Percentiles rank a stretch among this genome's conserved stretches.
Conservation (phyloP, 2,797 vertebrate species). For the Chromobotia macracanthus region DNA sequence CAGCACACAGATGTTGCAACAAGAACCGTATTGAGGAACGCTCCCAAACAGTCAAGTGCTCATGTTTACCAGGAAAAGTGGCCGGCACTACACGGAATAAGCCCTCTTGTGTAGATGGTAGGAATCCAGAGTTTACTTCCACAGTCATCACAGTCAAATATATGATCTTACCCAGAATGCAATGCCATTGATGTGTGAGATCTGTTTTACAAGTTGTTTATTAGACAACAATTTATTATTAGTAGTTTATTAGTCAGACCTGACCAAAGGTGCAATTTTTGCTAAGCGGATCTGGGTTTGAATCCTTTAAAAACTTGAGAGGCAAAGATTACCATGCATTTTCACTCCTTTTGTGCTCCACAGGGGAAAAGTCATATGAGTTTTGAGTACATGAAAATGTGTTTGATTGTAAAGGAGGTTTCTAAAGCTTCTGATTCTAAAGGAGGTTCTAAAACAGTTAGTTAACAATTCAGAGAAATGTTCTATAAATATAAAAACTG, state of each 20-base stretch:
- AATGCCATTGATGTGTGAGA: not conserved
- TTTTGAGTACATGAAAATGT: not conserved
- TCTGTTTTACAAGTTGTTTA: not conserved
- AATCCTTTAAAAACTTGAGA: not conserved
- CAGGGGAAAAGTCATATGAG: not conserved
- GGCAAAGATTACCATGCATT: not conserved
- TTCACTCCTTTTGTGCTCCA: not conserved
- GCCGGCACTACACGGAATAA: conserved; percentile 98
- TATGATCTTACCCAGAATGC: not conserved
- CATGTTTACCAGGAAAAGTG: conserved; percentile 98
- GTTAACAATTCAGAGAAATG: not conserved
- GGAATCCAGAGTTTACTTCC: conserved; percentile 61
- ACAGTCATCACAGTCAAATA: not conserved
- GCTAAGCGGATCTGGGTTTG: not conserved
- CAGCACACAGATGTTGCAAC: conserved; percentile 98
- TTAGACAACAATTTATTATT: too few species aligned
- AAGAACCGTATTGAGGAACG: conserved; percentile 99
- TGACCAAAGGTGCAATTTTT: too few species aligned
- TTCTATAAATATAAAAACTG: not conserved
- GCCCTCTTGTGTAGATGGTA: conserved; percentile 98
- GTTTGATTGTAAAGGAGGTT: not conserved
- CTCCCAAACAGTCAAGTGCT: conserved; percentile 98
- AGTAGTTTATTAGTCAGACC: too few species aligned
- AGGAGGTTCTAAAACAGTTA: not conserved
- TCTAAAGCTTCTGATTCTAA: not conserved